Base-by-base conservation (phyloP, 2,888 invertebrate genomes). In the Oxytorus armatus region DNA sequence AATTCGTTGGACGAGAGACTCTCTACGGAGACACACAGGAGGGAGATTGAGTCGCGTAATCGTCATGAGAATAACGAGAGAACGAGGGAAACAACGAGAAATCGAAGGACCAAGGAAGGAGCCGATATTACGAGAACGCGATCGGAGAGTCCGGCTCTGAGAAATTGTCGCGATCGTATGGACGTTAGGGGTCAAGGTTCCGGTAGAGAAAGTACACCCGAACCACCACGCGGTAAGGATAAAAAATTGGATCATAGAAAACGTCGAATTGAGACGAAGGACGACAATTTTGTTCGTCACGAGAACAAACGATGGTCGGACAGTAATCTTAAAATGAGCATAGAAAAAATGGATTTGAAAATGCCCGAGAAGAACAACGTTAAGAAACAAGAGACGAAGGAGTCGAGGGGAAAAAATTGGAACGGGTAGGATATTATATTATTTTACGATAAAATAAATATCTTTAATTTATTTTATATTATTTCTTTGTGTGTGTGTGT, bases 121-220 rank as follows among this genome's bases (percentile, higher is more conserved):
- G 51, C 16, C 5, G 85, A 84, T 11, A 23, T 68, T 23, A 57
- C 77, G 53, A 77, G 83, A 82, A 84, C 81, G 14, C 82, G 85
- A 44, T 85, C 87, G 25, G 84, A 84, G 44, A 87, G 84, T 77
- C 85, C 84, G 25, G 70, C 73, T 14, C 44, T 79, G 59, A 51
- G 84, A 63, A 79, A 82, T 51, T 72, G 36, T 42, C 73, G 82
- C 47, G 84, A 85, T 4, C 84, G 83, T 33, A 81, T 76, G 59
- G 87, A 86, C 33, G 77, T 75, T 25, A 86, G 94, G 87, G 94
- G 94, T 39, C 94, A 94, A 86, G 94, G 94, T 0, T 94, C 94
- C 5, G 95, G 95, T 0, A 94, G 94, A 84, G 95, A 95, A 88
- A 95, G 94, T 0, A 94, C 94, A 0, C 94, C 94, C 0, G 94